Conservation (phyloP, 2,797 vertebrate genomes). For the Sciaenops ocellatus region DNA sequence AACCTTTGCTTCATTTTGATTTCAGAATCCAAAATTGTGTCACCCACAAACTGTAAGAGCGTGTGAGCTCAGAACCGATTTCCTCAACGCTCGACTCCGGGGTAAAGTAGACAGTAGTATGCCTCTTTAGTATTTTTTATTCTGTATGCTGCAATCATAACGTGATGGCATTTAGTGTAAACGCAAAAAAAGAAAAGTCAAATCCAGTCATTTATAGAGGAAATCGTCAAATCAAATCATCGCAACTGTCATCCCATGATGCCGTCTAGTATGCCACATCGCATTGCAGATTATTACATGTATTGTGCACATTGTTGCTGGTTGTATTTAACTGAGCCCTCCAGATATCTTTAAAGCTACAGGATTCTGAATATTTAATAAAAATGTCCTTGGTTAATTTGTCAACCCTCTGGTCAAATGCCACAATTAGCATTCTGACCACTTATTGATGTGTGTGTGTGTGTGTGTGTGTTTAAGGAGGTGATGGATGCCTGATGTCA, state of each 20-base stretch:
- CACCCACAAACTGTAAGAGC: not conserved
- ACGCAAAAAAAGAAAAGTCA: not conserved
- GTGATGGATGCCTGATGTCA: conserved; percentile 92
- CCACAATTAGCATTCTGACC: conserved; percentile 94
- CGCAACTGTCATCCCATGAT: not conserved
- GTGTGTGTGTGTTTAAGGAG: conserved; percentile 52
- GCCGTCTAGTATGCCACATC: no score
- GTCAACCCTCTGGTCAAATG: conserved; percentile 81
- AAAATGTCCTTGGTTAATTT: conserved; percentile 71
- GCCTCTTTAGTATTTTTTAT: not conserved
- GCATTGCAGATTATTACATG: not conserved
- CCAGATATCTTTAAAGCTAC: conserved; percentile 19
- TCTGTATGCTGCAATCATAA: not conserved
- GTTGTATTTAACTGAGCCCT: not conserved
- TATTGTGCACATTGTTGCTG: not conserved
- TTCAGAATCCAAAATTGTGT: not conserved
- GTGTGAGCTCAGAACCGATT: not conserved
- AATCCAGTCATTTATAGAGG: not conserved
- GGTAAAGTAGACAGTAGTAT: not conserved
- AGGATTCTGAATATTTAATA: conserved; percentile 71
- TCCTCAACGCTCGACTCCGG: not conserved
- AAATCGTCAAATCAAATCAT: conserved; percentile 10
- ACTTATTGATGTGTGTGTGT: conserved; percentile 88
- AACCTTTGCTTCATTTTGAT: not conserved
- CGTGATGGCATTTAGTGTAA: conserved; percentile 2